Conservation (phyloP, 1,140 invertebrate species). For the Bombus confusus region DNA sequence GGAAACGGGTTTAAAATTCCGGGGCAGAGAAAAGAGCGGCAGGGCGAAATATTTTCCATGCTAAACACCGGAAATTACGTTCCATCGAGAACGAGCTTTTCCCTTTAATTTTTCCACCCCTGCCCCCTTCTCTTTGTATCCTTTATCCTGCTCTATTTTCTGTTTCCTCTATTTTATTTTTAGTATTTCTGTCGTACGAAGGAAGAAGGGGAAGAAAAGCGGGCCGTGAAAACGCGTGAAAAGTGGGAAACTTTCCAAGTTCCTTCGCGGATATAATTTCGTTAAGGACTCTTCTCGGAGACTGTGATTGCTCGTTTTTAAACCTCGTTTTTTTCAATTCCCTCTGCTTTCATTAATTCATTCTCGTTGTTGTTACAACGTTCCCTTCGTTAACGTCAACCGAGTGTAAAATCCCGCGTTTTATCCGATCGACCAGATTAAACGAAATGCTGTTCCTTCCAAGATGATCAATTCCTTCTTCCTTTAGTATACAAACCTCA, state of each 20-base stretch:
- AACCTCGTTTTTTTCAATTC: background rate
- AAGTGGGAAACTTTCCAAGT: conserved; percentile 10
- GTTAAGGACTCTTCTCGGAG: conserved; percentile 7
- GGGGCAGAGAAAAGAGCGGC: too few relatives aligned
- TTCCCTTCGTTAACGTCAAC: conserved; percentile 25
- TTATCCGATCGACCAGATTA: background rate
- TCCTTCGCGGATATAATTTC: conserved; percentile 33
- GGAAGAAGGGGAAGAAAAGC: background rate
- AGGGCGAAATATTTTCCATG: conserved; percentile 14
- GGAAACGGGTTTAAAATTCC: conserved; percentile 8
- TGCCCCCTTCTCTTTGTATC: background rate
- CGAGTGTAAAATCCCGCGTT: background rate
- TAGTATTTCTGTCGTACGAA: background rate
- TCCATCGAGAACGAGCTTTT: conserved; percentile 32
- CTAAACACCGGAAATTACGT: conserved; percentile 18
- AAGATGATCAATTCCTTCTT: conserved; percentile 5
- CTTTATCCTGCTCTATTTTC: background rate
- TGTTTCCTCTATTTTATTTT: background rate
- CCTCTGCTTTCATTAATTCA: conserved; percentile 9
- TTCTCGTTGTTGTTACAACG: background rate
- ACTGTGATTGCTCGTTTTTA: conserved; percentile 22
- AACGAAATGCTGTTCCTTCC: conserved; percentile 24
- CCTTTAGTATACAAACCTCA: background rate
- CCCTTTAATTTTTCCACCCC: background rate
- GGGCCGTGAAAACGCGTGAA: background rate